Evolutionary conservation across 2,797 vertebrate genomes (phyloP), one percentile per base, ranked within the genome.

Genomic region (Neopelma chrysocephalum): DNA sequence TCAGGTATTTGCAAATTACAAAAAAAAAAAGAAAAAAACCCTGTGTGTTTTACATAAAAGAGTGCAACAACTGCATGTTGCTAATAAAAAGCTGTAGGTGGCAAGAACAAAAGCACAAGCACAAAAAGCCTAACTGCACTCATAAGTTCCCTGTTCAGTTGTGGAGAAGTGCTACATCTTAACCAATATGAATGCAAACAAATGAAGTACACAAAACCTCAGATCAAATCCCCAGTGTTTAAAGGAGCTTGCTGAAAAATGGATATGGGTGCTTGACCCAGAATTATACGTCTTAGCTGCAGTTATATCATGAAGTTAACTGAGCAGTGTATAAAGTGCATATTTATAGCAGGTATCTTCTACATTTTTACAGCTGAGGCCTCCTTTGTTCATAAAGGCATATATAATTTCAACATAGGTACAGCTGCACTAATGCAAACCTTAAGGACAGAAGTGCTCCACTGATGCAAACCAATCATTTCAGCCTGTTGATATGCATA

Each of bases 191-290:
- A 82, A 72, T 15, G n/a, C n/a, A 29, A 85, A 80, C 12, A 54
- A 47, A 7, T 38, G 0, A 76, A 92, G 36, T 53, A 75, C 19
- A 31, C 22, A 83, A 85, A 80, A 32, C 7, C 26, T 70, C 32
- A 73, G 76, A 77, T 20, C 20, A 80, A 65, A 72, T 65, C 6
- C 21, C 16, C 57, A 64, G 0, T 36, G 45, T 83, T 62, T 57
- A 54, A 73, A 82, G 34, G 21, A 91, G 84, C n/a, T 54, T 66
- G 27, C 27, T 82, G 76, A 85, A 91, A 92, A 87, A 85, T 13
- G 6, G 12, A 47, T 45, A 69, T 26, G 31, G 22, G 20, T 70
- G 22, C 61, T 70, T 75, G 42, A 58, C 11, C 6, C 45, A 79
- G 51, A 88, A 83, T 70, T 77, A 51, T 3, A 40, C 16, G 50